A percentile compares a stretch with the other conserved stretches of the same genome.
Conservation (phyloP, 2,797 vertebrate species). For the Euphonia xanthogaster region DNA sequence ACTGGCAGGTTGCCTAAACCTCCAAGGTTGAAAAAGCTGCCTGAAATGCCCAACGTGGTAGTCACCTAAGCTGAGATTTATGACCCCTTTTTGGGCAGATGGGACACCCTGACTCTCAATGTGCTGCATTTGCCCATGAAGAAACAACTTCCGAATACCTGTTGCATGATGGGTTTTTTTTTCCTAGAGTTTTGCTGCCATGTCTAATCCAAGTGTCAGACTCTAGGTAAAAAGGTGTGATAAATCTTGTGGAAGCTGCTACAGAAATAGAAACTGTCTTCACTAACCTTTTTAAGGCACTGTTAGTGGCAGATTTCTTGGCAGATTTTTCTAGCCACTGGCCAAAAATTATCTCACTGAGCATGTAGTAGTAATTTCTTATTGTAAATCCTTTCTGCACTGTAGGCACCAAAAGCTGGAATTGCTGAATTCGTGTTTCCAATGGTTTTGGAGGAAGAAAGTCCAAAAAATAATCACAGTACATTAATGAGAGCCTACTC, state of each 20-base stretch:
- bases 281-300: conserved; percentile 10
- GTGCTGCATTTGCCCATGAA: not conserved
- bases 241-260: not conserved
- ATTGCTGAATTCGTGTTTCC: conserved; percentile 62
- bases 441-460: not conserved
- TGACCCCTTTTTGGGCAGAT: conserved; percentile 31
- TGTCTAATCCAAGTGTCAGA: not conserved
- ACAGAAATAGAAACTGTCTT: not conserved
- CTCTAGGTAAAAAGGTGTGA: not conserved
- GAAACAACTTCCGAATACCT: not conserved
- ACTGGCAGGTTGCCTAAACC: conserved; percentile 94
- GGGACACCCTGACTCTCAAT: not conserved
- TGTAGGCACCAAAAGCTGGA: not conserved
- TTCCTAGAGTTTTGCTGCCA: not conserved
- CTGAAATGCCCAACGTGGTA: conserved; percentile 71
- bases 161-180: not conserved
- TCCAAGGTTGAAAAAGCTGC: conserved; percentile 98
- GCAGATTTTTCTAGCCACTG: not conserved
- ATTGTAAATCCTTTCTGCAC: conserved; percentile 44
- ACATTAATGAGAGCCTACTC: conserved; percentile 39
- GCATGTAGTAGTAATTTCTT: conserved; percentile 17
- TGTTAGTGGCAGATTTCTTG: not conserved
- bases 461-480: conserved; percentile 27
- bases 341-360: conserved; percentile 36
- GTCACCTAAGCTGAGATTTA: conserved; percentile 74